phyloP scores from a whole-genome alignment of 2,113 vertebrate species.

The Apodemus sylvaticus region DNA sequence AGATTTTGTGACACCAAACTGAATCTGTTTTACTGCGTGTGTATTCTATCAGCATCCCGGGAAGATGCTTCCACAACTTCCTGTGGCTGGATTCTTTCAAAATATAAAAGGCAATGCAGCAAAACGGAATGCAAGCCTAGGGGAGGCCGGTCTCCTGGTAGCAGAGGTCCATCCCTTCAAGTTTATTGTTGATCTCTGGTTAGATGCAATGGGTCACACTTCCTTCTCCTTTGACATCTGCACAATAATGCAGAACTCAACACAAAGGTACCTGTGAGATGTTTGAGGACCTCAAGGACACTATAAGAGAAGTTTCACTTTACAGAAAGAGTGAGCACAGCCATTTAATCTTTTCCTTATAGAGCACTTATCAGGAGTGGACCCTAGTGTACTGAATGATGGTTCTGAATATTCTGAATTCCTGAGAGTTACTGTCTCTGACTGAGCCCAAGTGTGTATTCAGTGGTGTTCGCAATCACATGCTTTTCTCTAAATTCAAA shows the following conservation, averaged over 20 bases:
- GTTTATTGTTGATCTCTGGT: not conserved
- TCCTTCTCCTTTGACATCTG: not conserved
- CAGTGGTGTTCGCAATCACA: not conserved
- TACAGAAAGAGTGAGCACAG: not conserved
- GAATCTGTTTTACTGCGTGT: not conserved
- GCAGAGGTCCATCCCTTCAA: not conserved
- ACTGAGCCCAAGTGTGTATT: not conserved
- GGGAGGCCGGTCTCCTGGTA: not conserved
- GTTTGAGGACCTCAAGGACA: not conserved
- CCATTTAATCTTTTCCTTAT: not conserved
- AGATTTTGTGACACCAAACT: not conserved
- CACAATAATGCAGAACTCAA: not conserved
- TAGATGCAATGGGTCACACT: not conserved
- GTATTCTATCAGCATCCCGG: not conserved
- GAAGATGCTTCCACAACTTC: not conserved
- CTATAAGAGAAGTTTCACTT: not conserved
- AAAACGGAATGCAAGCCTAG: not conserved
- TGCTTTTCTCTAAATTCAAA: not conserved
- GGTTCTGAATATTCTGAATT: no score
- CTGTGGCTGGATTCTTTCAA: not conserved
- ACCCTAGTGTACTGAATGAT: not conserved
- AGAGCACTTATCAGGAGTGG: not conserved
- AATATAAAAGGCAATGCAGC: not conserved
- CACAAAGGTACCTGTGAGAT: not conserved
- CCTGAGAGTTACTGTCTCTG: not conserved